These are phyloP conservation scores for Trichogramma dendrolimi DNA, from an alignment of 2,888 invertebrate genomes.

Conservation along the genomic window DNA sequence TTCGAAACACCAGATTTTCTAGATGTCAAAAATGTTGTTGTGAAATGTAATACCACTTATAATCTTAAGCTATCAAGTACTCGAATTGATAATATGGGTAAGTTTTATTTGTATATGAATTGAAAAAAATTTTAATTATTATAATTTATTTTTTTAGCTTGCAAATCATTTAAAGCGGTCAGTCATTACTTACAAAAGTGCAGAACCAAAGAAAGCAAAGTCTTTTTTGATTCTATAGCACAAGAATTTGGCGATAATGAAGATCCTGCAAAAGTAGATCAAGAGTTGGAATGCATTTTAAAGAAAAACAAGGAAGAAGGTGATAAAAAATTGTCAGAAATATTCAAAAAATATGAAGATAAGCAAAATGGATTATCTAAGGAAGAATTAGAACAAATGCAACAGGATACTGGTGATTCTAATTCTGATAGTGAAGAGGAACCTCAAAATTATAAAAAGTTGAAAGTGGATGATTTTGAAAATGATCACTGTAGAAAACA, in stretches of 20 bases:
- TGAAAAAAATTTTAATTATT: not conserved
- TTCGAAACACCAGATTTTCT: slow-evolving; percentile 44
- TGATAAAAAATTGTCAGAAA: slow-evolving; percentile 35
- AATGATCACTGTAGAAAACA: too few relatives aligned
- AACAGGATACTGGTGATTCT: not conserved
- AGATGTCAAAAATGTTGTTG: slow-evolving; percentile 43
- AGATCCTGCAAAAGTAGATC: slow-evolving; percentile 42
- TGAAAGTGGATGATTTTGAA: too few relatives aligned
- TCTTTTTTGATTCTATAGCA: slow-evolving; percentile 43
- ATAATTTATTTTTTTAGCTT: slow-evolving; percentile 33
- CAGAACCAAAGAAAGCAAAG: slow-evolving; percentile 36
- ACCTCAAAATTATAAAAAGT: too few relatives aligned
- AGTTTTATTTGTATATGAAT: slow-evolving; percentile 19
- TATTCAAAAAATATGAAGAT: slow-evolving; percentile 39
- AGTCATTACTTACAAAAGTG: slow-evolving; percentile 38
- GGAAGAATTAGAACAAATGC: slow-evolving; percentile 15
- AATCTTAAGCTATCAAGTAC: slow-evolving; percentile 34
- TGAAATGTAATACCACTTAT: slow-evolving; percentile 34
- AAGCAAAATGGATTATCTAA: slow-evolving; percentile 35
- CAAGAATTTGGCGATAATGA: slow-evolving; percentile 33
- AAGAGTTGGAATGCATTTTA: slow-evolving; percentile 35
- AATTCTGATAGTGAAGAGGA: slow-evolving; percentile 1
- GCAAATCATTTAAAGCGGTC: slow-evolving; percentile 40
- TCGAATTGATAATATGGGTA: slow-evolving; percentile 37
- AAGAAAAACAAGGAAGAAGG: slow-evolving; percentile 35